phyloP scores from a whole-genome alignment of 2,888 invertebrate genomes.

The Cryptops parisi region DNA sequence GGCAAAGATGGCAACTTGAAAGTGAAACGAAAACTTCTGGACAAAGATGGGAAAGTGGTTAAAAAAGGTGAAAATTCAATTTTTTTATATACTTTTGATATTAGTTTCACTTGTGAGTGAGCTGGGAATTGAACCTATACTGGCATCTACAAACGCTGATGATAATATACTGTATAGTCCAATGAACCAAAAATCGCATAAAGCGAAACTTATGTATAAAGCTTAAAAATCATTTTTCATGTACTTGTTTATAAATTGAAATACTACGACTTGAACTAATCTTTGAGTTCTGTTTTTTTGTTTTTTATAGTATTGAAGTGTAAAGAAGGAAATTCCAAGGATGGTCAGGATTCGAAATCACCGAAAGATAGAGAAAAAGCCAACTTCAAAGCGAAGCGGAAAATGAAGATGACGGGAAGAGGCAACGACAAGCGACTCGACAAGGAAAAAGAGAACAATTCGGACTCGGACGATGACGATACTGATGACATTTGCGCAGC shows the following conservation, averaged over 20 bases:
- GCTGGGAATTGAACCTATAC: too few species aligned
- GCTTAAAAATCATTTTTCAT: too few species aligned
- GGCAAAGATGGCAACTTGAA: slow-evolving; percentile 19
- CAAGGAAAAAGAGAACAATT: slow-evolving; percentile 19
- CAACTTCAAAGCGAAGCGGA: slow-evolving; percentile 16
- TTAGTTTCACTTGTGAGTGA: too few species aligned
- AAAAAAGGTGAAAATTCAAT: slow-evolving; percentile 14
- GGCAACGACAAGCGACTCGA: too few species aligned
- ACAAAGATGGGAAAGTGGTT: slow-evolving; percentile 20
- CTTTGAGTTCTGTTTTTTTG: slow-evolving; percentile 1
- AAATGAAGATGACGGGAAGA: slow-evolving; percentile 17
- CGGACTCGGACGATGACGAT: slow-evolving; percentile 24
- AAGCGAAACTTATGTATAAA: too few species aligned
- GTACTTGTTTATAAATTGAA: too few species aligned
- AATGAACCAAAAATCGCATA: too few species aligned
- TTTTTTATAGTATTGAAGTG: slow-evolving; percentile 11
- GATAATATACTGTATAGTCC: too few species aligned
- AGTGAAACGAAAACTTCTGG: slow-evolving; percentile 22
- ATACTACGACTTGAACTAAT: too few species aligned
- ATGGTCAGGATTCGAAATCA: too few species aligned
- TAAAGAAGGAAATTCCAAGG: slow-evolving; percentile 14
- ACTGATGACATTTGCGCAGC: slow-evolving; percentile 28
- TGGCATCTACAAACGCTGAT: too few species aligned
- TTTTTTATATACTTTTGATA: too few species aligned
- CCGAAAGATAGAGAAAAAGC: slow-evolving; percentile 19